A percentile compares a stretch with the other conserved stretches of the same genome.
These are phyloP conservation scores for Folsomia manolachei DNA, from an alignment of 2,888 invertebrate genomes.

Conservation along the genomic window DNA sequence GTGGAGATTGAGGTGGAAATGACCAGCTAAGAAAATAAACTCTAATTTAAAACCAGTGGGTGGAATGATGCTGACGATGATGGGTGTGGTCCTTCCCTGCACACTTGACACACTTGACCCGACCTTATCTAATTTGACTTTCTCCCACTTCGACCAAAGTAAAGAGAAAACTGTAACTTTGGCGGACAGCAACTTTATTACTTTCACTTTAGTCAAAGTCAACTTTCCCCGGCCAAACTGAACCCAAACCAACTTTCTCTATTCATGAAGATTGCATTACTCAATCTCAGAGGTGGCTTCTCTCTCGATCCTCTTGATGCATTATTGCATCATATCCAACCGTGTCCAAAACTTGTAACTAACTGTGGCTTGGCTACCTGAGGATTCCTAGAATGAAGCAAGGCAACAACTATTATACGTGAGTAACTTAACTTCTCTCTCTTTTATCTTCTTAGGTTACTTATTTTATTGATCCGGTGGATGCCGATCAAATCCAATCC, in stretches of 20 bases:
- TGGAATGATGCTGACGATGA: not conserved
- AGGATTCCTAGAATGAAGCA: not conserved
- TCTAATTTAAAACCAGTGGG: no score
- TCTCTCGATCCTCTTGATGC: not conserved
- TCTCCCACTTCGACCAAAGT: not conserved
- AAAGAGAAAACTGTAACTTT: not conserved
- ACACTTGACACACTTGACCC: no score
- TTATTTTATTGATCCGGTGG: not conserved
- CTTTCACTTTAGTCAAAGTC: not conserved
- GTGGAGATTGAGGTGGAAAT: slow-evolving; percentile 4
- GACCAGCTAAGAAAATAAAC: not conserved
- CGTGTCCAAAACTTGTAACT: no score
- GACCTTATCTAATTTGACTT: not conserved
- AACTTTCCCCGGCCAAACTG: no score
- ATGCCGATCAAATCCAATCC: no score
- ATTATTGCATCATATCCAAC: not conserved
- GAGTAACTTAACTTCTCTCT: not conserved
- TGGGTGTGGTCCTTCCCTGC: not conserved
- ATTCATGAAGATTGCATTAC: not conserved
- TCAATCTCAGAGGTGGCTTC: not conserved
- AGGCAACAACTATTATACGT: not conserved
- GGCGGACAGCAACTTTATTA: not conserved
- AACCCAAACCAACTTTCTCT: not conserved
- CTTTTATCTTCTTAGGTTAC: no score
- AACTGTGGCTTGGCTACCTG: not conserved